Evolutionary conservation across 2,888 invertebrate species (phyloP), one percentile per base, ranked within the genome.

Genomic region (Drosophila gaucha): DNA sequence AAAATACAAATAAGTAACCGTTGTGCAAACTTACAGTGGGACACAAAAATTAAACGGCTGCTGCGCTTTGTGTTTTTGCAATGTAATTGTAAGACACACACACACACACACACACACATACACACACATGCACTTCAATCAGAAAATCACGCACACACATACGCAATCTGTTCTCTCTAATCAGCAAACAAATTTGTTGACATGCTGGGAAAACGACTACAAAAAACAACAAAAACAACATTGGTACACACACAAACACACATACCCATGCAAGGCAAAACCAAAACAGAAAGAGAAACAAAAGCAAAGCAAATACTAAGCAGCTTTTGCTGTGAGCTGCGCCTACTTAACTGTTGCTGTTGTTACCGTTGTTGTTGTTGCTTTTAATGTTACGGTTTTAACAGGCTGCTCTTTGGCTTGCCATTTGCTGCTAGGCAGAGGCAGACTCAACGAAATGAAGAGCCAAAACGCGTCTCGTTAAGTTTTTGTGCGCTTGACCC

Each of bases 161-260:
- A 59, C 26, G 35, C 52, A 62, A 71, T 76, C 67, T 67, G 50
- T 44, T 59, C 57, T 55, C 78, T 83, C 80, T 80, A 62, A 69
- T 69, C 70, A 78, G 64, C 59, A 63, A 67, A 67, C 78, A 78
- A 78, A 80, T 83, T 80, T 72, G 74, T 78, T 67, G 80, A 78
- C 80, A 74, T 68, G 67, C 64, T 51, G 47, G 38, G 75, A 55
- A 67, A 70, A 66, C 47, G 55, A 47, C 66, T 57, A 50, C 44
- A 66, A 59, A 51, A 65, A 51, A 22, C 30, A 51, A 22, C 51
- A 30, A n/a, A n/a, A n/a, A 20, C 39, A 65, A 49, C 56, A 38
- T 22, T 16, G 52, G 36, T 20, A 26, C 16, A 56, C 26, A 50
- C 14, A 33, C 20, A 16, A 12, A 22, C 28, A 16, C 20, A 20